Evolutionary conservation across 1,140 invertebrate species (phyloP).

Genomic region (Neodiprion lecontei): DNA sequence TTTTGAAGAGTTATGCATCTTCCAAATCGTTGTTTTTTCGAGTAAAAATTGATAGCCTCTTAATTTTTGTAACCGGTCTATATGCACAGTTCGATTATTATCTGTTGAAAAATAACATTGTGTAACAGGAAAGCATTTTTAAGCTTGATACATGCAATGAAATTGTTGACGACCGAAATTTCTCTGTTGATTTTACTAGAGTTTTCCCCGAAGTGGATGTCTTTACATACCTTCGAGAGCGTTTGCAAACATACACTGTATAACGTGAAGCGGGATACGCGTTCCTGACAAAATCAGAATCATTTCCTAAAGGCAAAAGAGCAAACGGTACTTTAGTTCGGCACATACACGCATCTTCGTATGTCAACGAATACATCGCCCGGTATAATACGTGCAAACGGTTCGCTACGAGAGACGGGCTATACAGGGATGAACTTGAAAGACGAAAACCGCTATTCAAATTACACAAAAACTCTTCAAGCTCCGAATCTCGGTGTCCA

Average conservation of each 20-base stretch:
- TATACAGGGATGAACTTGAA: conserved; percentile 20
- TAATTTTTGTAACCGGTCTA: too few species aligned
- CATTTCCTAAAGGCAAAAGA: background rate
- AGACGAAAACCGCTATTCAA: conserved; percentile 28
- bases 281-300: background rate
- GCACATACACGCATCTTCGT: background rate
- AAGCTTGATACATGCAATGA: too few species aligned
- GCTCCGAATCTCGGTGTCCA: conserved; percentile 41
- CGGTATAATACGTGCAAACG: background rate
- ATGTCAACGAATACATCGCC: background rate
- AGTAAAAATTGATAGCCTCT: too few species aligned
- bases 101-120: too few species aligned
- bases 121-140: too few species aligned
- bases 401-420: conserved; percentile 12
- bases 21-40: too few species aligned
- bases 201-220: too few species aligned
- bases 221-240: background rate
- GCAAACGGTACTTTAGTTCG: conserved; percentile 1
- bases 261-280: background rate
- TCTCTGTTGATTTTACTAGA: too few species aligned
- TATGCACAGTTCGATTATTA: too few species aligned
- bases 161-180: too few species aligned
- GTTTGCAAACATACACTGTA: background rate
- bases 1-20: too few species aligned
- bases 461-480: conserved; percentile 36